Evolutionary conservation across 1,140 invertebrate species (phyloP), one percentile per base, ranked within the genome.

Genomic region (Drosophila kohkoa): DNA sequence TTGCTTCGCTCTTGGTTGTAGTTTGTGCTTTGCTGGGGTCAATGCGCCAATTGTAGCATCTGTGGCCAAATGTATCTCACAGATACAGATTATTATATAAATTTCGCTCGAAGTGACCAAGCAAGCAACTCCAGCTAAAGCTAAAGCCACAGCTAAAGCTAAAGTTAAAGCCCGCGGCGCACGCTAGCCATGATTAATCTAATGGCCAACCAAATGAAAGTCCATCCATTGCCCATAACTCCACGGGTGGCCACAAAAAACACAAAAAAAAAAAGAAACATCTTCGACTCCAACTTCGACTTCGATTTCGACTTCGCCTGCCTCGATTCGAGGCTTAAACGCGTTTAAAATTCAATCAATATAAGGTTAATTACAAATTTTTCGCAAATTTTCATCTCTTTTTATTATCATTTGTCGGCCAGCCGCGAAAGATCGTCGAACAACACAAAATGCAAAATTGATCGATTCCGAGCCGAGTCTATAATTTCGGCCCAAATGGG

Each of bases 301-400:
- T 20, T 20, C 20, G 1, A 20, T 2, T 20, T 20, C 20, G 20
- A 20, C 20, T 25, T 25, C 3, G 20, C 20, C 20, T 25, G 20
- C 20, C 20, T n/a, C n/a, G 28, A 45, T 46, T 52, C 35, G 55
- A 73, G 58, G 57, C 68, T 60, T 75, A 81, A 86, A 66, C 57
- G 82, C 82, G 74, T 81, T 83, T 74, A 83, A 81, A 86, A 83
- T 86, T 83, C 82, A 83, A 83, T 83, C 81, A 83, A 83, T 83
- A 67, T 75, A 38, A 59, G 81, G 81, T 83, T 83, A 83, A 83
- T 83, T 83, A 83, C 65, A 77, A 72, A 69, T 52, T 72, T 76
- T 65, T 52, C 66, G 65, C 74, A 71, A 70, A 70, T 68, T 83
- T 72, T 54, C 35, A 13, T 13, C 5, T 13, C 16, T 51, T 64